Evolutionary conservation across 2,888 invertebrate genomes (phyloP), one percentile per base, ranked within the genome.

Genomic region (Drosophila merina): DNA sequence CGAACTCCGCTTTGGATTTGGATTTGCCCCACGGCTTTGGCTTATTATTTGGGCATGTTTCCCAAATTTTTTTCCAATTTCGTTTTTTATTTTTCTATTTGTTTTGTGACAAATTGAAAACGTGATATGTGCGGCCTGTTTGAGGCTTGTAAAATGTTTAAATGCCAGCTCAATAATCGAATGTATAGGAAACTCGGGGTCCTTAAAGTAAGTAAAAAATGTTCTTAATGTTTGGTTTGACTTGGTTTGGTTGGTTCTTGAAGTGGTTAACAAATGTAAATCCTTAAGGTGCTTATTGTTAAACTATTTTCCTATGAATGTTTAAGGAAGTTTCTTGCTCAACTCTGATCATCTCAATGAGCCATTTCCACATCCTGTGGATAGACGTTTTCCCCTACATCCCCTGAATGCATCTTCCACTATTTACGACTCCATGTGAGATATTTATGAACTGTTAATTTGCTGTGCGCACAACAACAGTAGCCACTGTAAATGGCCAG

Each of bases 361-460:
- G 14, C 20, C 25, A 8, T n/a, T n/a, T 10, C 25, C 25, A 31
- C 33, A 30, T 25, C 26, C 36, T 47, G 12, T 6, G 4, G n/a
- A 36, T 10, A 62, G 25, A 12, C 12, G 9, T 45, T 26, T 4
- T 25, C 12, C 9, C 28, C 28, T 7, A n/a, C 26, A 36, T 8
- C 28, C 31, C 7, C 7, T 20, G 40, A 20, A 42, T 42, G 40
- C 40, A 36, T 20, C 30, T 20, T 38, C 63, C 38, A 62, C 56
- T 77, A 71, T 75, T 81, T 82, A 79, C 67, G 62, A 55, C 64
- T 70, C 55, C 79, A 75, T 74, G 77, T 71, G 79, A 83, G 59
- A 63, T 68, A 69, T 82, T 82, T 80, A 82, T 82, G 88, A 87
- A 73, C 82, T 87, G 82, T 87, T 82, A 79, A 87, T 67, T 83